Evolutionary conservation across 2,888 invertebrate species (phyloP).

Genomic region (Quadriops clusia): DNA sequence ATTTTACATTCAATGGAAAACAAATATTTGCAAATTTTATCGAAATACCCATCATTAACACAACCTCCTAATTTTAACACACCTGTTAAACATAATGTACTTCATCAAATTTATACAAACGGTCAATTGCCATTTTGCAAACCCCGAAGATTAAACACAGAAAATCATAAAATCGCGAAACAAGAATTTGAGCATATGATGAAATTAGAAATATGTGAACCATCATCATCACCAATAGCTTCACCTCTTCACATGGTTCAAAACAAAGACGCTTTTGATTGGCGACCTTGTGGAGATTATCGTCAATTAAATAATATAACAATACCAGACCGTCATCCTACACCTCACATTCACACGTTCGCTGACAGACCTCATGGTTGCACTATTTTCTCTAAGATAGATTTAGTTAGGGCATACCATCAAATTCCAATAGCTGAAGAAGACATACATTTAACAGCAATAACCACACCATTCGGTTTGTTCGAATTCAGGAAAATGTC

Average conservation of each 20-base stretch:
- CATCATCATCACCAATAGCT: constrained; percentile 22
- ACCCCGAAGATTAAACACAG: constrained; percentile 9
- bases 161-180: constrained; percentile 5
- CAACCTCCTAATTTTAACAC: too few relatives aligned
- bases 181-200: constrained; percentile 9
- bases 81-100: constrained; percentile 3
- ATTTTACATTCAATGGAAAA: too few relatives aligned
- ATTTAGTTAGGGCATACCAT: constrained; percentile 28
- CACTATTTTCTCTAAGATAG: constrained; percentile 23
- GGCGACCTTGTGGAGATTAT: constrained; percentile 30
- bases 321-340: constrained; percentile 37
- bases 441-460: constrained; percentile 24
- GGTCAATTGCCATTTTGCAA: constrained; percentile 2
- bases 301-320: constrained; percentile 28
- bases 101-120: constrained; percentile 4
- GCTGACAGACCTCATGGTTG: constrained; percentile 20
- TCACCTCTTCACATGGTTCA: constrained; percentile 27
- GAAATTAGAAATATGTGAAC: constrained; percentile 19
- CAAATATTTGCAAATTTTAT: too few relatives aligned
- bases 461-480: constrained; percentile 18
- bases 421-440: constrained; percentile 26
- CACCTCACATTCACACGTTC: constrained; percentile 28
- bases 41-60: too few relatives aligned
- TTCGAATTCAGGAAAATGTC: constrained; percentile 23
- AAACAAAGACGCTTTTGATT: constrained; percentile 23